Evolutionary conservation across 2,113 vertebrate genomes (phyloP), one percentile per base, ranked within the genome.

Genomic region (Phoxinus phoxinus): DNA sequence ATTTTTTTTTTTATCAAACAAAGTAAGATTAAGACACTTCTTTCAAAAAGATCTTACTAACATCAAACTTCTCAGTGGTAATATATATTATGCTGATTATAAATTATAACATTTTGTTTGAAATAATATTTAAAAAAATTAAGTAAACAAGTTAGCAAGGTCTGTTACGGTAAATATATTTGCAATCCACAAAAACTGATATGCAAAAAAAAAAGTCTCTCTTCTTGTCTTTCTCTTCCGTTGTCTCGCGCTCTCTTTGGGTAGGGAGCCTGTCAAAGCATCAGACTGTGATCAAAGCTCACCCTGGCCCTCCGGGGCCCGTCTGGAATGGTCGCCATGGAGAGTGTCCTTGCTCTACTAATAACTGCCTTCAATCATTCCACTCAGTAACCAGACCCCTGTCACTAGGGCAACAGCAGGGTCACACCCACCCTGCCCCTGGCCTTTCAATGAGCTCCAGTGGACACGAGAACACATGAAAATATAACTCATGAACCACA

Each of bases 311-410:
- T 3, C 65, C 84, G 88, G 90, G 91, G 84, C 87, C 72, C 41
- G 51, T 53, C 88, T 83, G 82, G 82, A 88, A 86, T 85, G 89
- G 85, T 90, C 53, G 84, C 86, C 89, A 87, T 86, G 84, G 77
- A 87, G 82, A 88, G 69, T 92, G 92, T 93, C 92, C 93, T 92
- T 93, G 89, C 81, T 89, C 87, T 65, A 82, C 90, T 93, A 92
- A 93, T 90, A 92, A 92, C 90, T 86, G 86, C 91, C 90, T 89
- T 93, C 91, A 90, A 91, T 94, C 91, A 93, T 93, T 63, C 41
- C 90, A 91, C 63, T 93, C 89, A 89, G 83, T 90, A 89, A 90
- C 90, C 74, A 25, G 90, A 83, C 30, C 79, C 83, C 86, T 84
- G 84, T 92, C 89, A 90, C 89, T 85, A 53, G 88, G 71, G 89